These are phyloP conservation scores for Orthosia incerta DNA, from an alignment of 2,888 invertebrate genomes.

Conservation along the genomic window DNA sequence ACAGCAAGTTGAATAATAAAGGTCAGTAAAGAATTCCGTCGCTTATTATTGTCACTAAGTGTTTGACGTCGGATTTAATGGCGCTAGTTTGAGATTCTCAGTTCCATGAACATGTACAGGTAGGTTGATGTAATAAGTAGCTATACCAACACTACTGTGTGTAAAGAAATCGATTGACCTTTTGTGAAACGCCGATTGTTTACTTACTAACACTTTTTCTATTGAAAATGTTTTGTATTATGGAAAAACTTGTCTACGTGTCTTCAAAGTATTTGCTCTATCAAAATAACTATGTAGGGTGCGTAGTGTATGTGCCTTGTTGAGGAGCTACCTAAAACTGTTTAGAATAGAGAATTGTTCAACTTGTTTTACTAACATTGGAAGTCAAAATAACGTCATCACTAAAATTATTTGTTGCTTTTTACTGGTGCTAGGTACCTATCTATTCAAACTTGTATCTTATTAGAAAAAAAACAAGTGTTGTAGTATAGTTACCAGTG, in stretches of 20 bases:
- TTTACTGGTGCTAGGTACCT: background rate
- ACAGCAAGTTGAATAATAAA: conserved; percentile 55
- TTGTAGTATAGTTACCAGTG: background rate
- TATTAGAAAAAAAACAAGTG: background rate
- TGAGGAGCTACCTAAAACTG: conserved; percentile 4
- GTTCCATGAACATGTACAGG: conserved; percentile 28
- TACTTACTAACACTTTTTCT: conserved; percentile 52
- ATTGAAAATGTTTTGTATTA: conserved; percentile 30
- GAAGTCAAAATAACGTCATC: conserved; percentile 52
- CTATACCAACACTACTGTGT: conserved; percentile 40
- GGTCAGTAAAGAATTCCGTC: conserved; percentile 45
- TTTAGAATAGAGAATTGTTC: background rate
- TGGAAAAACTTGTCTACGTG: conserved; percentile 53
- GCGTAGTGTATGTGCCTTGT: conserved; percentile 21
- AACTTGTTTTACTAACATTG: conserved; percentile 15
- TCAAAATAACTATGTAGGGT: conserved; percentile 29
- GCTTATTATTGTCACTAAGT: background rate
- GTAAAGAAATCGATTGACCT: conserved; percentile 68
- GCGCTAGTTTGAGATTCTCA: conserved; percentile 58
- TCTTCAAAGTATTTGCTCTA: conserved; percentile 35
- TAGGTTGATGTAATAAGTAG: conserved; percentile 52
- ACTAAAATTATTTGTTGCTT: conserved; percentile 37
- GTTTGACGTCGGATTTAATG: conserved; percentile 50
- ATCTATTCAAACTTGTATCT: conserved; percentile 5
- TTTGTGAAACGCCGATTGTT: conserved; percentile 65